These are phyloP conservation scores for Pithys albifrons DNA, from an alignment of 2,113 vertebrate species.

Conservation along the genomic window DNA sequence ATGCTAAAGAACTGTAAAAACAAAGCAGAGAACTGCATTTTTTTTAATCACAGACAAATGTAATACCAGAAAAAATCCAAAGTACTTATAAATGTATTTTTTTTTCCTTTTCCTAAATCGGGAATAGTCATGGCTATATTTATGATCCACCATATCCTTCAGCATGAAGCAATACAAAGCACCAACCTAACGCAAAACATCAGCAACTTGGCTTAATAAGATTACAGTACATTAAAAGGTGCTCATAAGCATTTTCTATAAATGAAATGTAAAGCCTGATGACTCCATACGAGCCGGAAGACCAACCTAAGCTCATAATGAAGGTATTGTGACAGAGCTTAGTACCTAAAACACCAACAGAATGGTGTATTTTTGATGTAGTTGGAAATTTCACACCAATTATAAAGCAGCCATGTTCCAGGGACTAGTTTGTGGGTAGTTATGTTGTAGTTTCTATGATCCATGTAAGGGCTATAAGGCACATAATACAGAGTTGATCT, in stretches of 20 bases:
- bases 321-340: constrained; percentile 30
- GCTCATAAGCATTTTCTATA: constrained; percentile 78
- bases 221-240: constrained; percentile 68
- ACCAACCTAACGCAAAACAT: background rate
- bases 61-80: background rate
- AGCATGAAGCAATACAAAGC: background rate
- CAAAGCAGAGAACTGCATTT: background rate
- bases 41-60: background rate
- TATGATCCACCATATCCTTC: background rate
- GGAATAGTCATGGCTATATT: background rate
- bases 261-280: constrained; percentile 78
- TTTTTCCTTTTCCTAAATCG: background rate
- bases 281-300: constrained; percentile 58
- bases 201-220: constrained; percentile 61
- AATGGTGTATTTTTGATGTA: background rate
- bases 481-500: background rate
- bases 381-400: background rate
- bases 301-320: constrained; percentile 60
- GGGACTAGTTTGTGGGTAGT: background rate
- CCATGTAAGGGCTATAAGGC: background rate
- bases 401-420: background rate
- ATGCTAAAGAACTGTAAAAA: background rate
- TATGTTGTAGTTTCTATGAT: background rate
- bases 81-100: background rate
- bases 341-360: background rate